Percentiles rank a stretch among this genome's conserved stretches.
These are phyloP conservation scores for Diachrysia chrysitis DNA, from an alignment of 2,888 invertebrate genomes.

Conservation along the genomic window DNA sequence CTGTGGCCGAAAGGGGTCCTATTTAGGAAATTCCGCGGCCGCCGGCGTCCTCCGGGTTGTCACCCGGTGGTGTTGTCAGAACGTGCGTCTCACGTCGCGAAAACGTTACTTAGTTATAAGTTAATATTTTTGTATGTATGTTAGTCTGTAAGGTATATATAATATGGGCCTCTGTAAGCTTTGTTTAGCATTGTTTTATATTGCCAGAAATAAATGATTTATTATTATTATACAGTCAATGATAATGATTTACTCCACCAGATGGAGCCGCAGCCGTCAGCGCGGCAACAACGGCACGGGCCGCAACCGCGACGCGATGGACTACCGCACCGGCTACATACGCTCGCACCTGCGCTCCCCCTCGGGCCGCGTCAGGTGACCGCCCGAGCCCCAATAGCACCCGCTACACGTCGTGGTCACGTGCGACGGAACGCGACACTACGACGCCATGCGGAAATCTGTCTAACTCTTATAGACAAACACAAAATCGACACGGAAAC, in stretches of 20 bases:
- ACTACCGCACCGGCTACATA: conserved; percentile 96
- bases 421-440: conserved; percentile 33
- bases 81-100: too few relatives aligned
- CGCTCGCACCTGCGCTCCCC: conserved; percentile 97
- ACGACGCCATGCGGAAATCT: conserved; percentile 49
- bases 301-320: conserved; percentile 91
- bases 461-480: conserved; percentile 43
- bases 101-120: too few relatives aligned
- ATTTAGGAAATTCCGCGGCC: too few relatives aligned
- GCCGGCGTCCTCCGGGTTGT: too few relatives aligned
- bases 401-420: conserved; percentile 46
- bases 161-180: too few relatives aligned
- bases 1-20: too few relatives aligned
- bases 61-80: too few relatives aligned
- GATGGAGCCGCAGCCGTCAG: conserved; percentile 95
- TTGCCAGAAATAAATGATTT: too few relatives aligned
- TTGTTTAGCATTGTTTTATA: too few relatives aligned
- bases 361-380: conserved; percentile 97
- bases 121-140: too few relatives aligned
- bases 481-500: background rate
- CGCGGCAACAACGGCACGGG: conserved; percentile 83
- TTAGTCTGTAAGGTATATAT: too few relatives aligned
- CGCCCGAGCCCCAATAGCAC: conserved; percentile 71
- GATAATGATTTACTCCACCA: conserved; percentile 66
- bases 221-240: background rate